Base-by-base conservation (phyloP, 2,888 invertebrate species). In the Hydrotaea diabolus region DNA sequence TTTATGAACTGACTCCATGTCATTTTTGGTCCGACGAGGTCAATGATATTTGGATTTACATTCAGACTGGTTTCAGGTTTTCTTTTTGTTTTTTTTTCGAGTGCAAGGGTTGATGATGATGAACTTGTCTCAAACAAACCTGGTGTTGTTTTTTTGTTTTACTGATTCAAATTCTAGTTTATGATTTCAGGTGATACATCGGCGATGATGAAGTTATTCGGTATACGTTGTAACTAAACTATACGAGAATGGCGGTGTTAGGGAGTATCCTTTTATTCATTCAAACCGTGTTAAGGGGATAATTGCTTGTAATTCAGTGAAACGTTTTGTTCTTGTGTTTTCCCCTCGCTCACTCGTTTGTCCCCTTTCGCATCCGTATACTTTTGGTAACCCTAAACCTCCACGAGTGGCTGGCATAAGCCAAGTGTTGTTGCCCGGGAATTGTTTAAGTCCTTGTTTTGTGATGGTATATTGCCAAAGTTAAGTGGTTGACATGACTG, bases 41-140 rank as follows among this genome's bases (percentile, higher is more conserved):
- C 46, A 74, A 74, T 62, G 74, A 59, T 74, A 62, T 74, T 59
- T 69, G 69, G 23, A 69, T 69, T 69, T 69, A 43, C 69, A 69
- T 69, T 26, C 19, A 43, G 19, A 43, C 66, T 17, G 15, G 0
- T 39, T n/a, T 62, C 43, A 46, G 46, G 5, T 53, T 53, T 53
- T 8, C 5, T 36, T 36, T 3, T 36, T 39, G 4, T 39, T 39
- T 8, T 39, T 39, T 39, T 39, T 39, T 39, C 7, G 8, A 13
- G 4, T 43, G 49, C 49, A 15, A n/a, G 49, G 49, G n/a, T n/a
- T n/a, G 59, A 55, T 39, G 46, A 46, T 46, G 69, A 69, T 69
- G 46, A 69, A 69, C 69, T 69, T 19, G 43, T 46, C 39, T 69
- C 23, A 46, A 69, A 69, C 46, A 23, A 23, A 11, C 23, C 19